phyloP scores from a whole-genome alignment of 2,888 invertebrate genomes.

The Ectemnius cavifrons region DNA sequence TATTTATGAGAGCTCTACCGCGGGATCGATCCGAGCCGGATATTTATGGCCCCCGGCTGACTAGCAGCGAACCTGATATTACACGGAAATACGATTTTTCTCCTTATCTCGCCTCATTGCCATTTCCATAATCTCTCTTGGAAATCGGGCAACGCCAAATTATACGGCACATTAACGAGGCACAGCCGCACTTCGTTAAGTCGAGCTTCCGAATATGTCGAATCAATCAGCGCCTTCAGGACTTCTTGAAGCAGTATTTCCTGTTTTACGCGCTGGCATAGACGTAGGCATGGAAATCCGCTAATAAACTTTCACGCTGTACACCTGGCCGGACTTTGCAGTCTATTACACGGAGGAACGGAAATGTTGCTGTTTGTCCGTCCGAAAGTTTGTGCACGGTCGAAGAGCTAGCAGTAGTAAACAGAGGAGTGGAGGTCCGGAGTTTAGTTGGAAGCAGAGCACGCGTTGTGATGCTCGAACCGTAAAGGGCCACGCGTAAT shows the following conservation, averaged over 20 bases:
- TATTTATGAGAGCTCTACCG: slow-evolving; percentile 33
- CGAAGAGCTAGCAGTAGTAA: slow-evolving; percentile 28
- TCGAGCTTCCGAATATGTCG: too few relatives aligned
- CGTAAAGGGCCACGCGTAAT: slow-evolving; percentile 21
- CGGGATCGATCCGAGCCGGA: not conserved
- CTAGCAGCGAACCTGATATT: not conserved
- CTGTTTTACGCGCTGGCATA: not conserved
- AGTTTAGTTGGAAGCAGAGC: not conserved
- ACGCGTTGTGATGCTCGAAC: slow-evolving; percentile 26
- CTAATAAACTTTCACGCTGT: slow-evolving; percentile 41
- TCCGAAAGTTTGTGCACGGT: slow-evolving; percentile 26
- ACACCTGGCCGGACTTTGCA: slow-evolving; percentile 23
- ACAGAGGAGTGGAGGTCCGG: slow-evolving; percentile 17
- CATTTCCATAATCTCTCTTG: slow-evolving; percentile 1
- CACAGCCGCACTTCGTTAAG: not conserved
- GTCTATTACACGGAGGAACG: slow-evolving; percentile 27
- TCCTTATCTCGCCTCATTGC: not conserved
- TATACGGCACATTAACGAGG: not conserved
- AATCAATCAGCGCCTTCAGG: too few relatives aligned
- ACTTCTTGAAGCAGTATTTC: slow-evolving; percentile 7
- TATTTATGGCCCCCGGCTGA: slow-evolving; percentile 11
- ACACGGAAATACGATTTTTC: not conserved
- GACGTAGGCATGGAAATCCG: slow-evolving; percentile 17
- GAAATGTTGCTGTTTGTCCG: slow-evolving; percentile 44
- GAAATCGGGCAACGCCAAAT: not conserved